Evolutionary conservation across 2,113 vertebrate species (phyloP).

Genomic region (Probosciger aterrimus): DNA sequence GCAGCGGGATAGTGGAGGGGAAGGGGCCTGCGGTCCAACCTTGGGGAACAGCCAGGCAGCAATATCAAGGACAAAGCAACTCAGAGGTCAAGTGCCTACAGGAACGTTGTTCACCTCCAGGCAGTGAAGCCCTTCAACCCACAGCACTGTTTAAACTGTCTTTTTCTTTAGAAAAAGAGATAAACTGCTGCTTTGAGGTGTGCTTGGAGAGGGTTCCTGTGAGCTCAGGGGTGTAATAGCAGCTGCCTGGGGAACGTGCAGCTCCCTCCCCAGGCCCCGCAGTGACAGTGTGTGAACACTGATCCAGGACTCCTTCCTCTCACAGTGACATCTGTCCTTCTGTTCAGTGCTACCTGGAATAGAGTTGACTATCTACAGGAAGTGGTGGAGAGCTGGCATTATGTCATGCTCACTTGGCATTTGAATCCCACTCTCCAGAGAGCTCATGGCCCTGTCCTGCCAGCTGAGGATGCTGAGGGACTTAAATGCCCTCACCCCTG

Average conservation of each 20-base stretch:
- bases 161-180: not conserved
- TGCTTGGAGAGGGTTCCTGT: not conserved
- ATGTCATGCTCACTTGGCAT: not conserved
- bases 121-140: not conserved
- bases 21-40: not conserved
- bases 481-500: not conserved
- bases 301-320: not conserved
- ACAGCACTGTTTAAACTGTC: not conserved
- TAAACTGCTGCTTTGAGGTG: not conserved
- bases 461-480: not conserved
- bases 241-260: not conserved
- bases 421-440: not conserved
- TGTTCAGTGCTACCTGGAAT: not conserved
- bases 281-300: not conserved
- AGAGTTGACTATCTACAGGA: not conserved
- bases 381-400: not conserved
- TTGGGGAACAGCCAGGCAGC: not conserved
- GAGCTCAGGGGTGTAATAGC: not conserved
- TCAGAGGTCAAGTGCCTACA: not conserved
- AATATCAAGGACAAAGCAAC: not conserved
- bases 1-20: not conserved
- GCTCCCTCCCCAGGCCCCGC: not conserved
- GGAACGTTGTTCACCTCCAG: not conserved
- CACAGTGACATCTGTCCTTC: not conserved
- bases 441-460: fast-evolving